Percentiles rank a stretch among this genome's conserved stretches.
phyloP scores from a whole-genome alignment of 1,140 invertebrate genomes.

The Eumaeus atala region DNA sequence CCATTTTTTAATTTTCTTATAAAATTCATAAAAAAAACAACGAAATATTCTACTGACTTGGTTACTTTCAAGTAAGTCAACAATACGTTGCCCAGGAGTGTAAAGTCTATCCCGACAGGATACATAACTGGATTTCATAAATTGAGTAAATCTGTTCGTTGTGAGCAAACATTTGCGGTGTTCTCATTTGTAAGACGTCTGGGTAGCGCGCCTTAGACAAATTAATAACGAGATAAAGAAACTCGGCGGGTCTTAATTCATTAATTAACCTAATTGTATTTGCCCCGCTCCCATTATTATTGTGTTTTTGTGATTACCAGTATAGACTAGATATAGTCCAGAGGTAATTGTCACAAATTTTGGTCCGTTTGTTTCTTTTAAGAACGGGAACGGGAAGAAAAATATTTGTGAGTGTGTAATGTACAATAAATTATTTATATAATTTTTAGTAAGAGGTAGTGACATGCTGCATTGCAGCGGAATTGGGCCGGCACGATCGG shows the following conservation, averaged over 20 bases:
- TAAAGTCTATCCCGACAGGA: slow-evolving; percentile 7
- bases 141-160: slow-evolving; percentile 15
- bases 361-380: neutral
- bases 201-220: slow-evolving; percentile 55
- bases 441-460: no score
- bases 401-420: no score
- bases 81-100: neutral
- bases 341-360: neutral
- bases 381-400: no score
- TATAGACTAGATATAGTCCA: slow-evolving; percentile 31
- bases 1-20: no score
- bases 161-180: slow-evolving; percentile 32
- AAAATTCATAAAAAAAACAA: no score
- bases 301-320: slow-evolving; percentile 48
- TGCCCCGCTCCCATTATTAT: slow-evolving; percentile 58
- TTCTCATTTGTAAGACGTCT: slow-evolving; percentile 68
- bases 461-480: no score
- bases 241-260: slow-evolving; percentile 70
- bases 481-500: no score
- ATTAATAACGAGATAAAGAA: slow-evolving; percentile 74
- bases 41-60: neutral
- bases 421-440: no score
- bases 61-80: neutral
- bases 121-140: slow-evolving; percentile 7
- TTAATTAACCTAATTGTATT: slow-evolving; percentile 75